These are phyloP conservation scores for Sibirionetta formosa DNA, from an alignment of 2,797 vertebrate genomes.

Conservation along the genomic window DNA sequence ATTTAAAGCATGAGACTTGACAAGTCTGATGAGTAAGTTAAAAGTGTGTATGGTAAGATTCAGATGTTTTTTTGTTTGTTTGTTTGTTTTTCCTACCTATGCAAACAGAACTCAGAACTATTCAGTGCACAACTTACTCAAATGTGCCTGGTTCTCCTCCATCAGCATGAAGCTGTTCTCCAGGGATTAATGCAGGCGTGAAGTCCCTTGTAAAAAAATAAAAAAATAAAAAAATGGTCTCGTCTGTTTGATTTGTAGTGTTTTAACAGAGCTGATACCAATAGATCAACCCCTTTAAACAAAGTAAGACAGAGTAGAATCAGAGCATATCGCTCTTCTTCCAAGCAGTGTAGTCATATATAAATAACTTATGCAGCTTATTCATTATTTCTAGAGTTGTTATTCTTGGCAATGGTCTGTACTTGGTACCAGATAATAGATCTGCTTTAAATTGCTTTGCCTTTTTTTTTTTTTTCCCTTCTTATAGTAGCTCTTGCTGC, in stretches of 20 bases:
- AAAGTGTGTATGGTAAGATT: not conserved
- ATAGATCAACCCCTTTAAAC: not conserved
- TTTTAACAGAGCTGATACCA: not conserved
- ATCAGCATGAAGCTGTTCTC: not conserved
- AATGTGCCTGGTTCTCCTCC: not conserved
- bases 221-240: not conserved
- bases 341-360: slow-evolving; percentile 9
- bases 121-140: not conserved
- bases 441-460: not conserved
- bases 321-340: not conserved
- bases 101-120: not conserved
- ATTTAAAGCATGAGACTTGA: not conserved
- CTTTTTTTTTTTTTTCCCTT: not conserved
- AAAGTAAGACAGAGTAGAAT: not conserved
- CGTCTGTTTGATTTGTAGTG: not conserved
- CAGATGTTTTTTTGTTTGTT: not conserved
- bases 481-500: not conserved
- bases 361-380: slow-evolving; percentile 34
- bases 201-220: not conserved
- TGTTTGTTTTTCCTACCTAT: not conserved
- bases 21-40: not conserved
- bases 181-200: not conserved
- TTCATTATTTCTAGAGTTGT: slow-evolving; percentile 55
- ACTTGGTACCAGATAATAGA: not conserved
- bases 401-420: not conserved